These are phyloP conservation scores for Teinopalpus imperialis DNA, from an alignment of 2,888 invertebrate species.

Conservation along the genomic window DNA sequence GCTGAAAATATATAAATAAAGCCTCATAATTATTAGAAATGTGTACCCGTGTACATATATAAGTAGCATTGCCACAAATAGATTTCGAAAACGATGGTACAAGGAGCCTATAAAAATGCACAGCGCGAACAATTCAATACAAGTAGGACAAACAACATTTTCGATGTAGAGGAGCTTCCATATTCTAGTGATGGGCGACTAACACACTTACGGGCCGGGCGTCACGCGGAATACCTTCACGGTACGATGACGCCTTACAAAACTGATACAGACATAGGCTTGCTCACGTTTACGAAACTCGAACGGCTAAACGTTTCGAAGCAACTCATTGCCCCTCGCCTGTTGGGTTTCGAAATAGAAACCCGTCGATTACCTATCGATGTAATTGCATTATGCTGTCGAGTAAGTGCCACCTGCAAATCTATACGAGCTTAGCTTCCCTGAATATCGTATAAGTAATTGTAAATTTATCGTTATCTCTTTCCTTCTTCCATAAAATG, in stretches of 20 bases:
- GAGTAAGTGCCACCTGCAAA: no score
- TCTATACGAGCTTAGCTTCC: no score
- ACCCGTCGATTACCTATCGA: conserved; percentile 10
- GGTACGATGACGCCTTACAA: conserved; percentile 57
- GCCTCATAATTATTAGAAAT: no score
- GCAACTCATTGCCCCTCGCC: background rate
- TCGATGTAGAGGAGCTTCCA: conserved; percentile 39
- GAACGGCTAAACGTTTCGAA: conserved; percentile 4
- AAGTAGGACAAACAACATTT: conserved; percentile 18
- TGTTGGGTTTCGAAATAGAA: conserved; percentile 14
- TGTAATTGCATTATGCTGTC: background rate
- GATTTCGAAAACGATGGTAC: background rate
- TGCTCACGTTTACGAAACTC: conserved; percentile 35
- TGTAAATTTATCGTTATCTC: no score
- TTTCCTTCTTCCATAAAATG: no score
- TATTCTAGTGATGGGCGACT: no score
- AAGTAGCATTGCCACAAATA: no score
- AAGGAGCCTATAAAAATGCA: conserved; percentile 8
- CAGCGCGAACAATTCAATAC: background rate
- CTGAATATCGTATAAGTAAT: no score
- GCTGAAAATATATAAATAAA: no score
- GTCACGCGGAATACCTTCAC: conserved; percentile 53
- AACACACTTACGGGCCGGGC: conserved; percentile 26
- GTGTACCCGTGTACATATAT: no score
- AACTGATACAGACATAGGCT: conserved; percentile 54